Percentiles rank a stretch among this genome's conserved stretches.
These are phyloP conservation scores for Drosophila triauraria DNA, from an alignment of 1,140 invertebrate genomes.

Conservation along the genomic window DNA sequence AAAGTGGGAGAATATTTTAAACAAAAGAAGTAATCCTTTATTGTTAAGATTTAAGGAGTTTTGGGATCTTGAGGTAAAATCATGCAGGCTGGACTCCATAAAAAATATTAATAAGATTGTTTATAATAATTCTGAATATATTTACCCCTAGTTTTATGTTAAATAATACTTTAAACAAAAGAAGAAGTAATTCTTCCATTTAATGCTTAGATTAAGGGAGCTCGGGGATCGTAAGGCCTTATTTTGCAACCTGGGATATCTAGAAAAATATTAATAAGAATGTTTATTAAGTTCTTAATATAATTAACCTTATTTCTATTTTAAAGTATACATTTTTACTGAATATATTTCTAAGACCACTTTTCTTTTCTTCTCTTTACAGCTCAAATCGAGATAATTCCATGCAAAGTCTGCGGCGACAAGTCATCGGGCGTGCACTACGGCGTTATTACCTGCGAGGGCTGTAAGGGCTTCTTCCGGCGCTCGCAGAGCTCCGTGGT, in stretches of 20 bases:
- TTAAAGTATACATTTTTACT: neutral
- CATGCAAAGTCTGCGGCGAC: conserved; percentile 99
- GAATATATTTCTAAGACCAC: neutral
- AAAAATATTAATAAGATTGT: neutral
- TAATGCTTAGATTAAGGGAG: neutral
- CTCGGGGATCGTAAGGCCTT: neutral
- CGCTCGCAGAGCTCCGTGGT: conserved; percentile 98
- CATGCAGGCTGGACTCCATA: neutral
- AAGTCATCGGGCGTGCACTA: conserved; percentile 99
- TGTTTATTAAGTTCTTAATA: neutral
- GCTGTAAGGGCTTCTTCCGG: conserved; percentile 99
- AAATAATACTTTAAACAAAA: neutral
- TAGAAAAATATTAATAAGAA: neutral
- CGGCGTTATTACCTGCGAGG: conserved; percentile 99
- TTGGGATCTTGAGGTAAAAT: neutral
- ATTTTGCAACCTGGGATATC: neutral
- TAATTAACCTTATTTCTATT: too few relatives aligned
- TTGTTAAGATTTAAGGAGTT: neutral
- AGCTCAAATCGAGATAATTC: conserved; percentile 99
- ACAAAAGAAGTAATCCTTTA: neutral
- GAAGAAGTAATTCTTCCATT: neutral
- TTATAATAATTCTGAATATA: neutral
- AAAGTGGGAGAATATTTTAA: neutral
- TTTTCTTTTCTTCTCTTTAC: conserved; percentile 86
- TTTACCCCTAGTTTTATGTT: neutral